Evolutionary conservation across 2,113 vertebrate species (phyloP).

Genomic region (Paralichthys olivaceus): DNA sequence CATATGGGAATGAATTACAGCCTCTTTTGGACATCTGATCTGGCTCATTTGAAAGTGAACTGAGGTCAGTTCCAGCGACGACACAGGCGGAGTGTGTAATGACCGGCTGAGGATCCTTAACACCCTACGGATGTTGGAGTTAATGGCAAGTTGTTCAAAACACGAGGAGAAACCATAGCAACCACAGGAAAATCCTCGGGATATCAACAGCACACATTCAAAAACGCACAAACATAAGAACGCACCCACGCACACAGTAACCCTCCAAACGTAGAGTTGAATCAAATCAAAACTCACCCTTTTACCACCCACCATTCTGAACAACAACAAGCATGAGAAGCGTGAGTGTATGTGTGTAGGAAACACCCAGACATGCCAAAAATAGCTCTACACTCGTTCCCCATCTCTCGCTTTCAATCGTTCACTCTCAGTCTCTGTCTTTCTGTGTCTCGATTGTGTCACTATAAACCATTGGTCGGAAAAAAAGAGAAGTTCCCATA

Average conservation of each 20-base stretch:
- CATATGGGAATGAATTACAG: not conserved
- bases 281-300: slow-evolving; percentile 64
- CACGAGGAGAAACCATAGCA: slow-evolving; percentile 63
- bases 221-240: not conserved
- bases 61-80: slow-evolving; percentile 35
- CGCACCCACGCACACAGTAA: not conserved
- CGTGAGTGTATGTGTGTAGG: slow-evolving; percentile 65
- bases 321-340: slow-evolving; percentile 67
- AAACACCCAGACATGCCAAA: slow-evolving; percentile 74
- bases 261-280: slow-evolving; percentile 32
- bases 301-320: slow-evolving; percentile 70
- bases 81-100: slow-evolving; percentile 22
- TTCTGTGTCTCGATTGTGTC: slow-evolving; percentile 39
- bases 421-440: slow-evolving; percentile 16
- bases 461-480: slow-evolving; percentile 38
- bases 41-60: slow-evolving; percentile 42
- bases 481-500: slow-evolving; percentile 50
- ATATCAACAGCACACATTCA: slow-evolving; percentile 16
- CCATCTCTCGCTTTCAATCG: slow-evolving; percentile 65
- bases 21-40: slow-evolving; percentile 36
- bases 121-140: slow-evolving; percentile 54
- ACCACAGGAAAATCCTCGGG: slow-evolving; percentile 67
- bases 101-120: slow-evolving; percentile 32
- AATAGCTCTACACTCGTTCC: slow-evolving; percentile 63
- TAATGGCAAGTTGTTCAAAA: slow-evolving; percentile 61